A percentile compares a stretch with the other conserved stretches of the same genome.
phyloP scores from a whole-genome alignment of 2,113 vertebrate genomes.

The Seriola quinqueradiata region DNA sequence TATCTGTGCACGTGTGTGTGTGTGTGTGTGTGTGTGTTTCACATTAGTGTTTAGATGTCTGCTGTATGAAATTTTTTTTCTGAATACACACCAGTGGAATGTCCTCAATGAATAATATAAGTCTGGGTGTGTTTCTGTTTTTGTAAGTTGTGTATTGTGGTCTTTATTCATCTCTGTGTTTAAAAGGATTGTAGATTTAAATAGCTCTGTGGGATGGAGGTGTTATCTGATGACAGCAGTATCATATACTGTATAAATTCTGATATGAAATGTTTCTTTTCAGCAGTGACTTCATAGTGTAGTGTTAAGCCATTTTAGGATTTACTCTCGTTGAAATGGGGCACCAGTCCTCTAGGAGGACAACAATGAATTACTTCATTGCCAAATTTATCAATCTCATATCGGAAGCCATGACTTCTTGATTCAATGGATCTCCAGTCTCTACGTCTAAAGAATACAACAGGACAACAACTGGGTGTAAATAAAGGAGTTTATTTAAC shows the following conservation, averaged over 20 bases:
- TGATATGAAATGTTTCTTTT: too few species aligned
- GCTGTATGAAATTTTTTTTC: not conserved
- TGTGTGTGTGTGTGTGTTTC: conserved; percentile 1
- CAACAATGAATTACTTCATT: too few species aligned
- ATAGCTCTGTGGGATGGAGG: conserved; percentile 31
- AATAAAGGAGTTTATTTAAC: too few species aligned
- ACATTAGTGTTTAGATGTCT: not conserved
- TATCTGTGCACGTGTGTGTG: conserved; percentile 36
- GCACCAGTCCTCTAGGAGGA: too few species aligned
- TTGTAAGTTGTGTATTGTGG: conserved; percentile 29
- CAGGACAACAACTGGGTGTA: too few species aligned
- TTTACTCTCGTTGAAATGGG: too few species aligned
- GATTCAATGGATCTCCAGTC: too few species aligned
- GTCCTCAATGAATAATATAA: conserved; percentile 13
- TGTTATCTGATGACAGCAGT: not conserved
- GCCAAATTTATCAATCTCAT: too few species aligned
- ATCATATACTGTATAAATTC: not conserved
- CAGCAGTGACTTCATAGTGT: too few species aligned
- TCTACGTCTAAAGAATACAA: too few species aligned
- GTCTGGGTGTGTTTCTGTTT: conserved; percentile 49
- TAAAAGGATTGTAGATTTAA: not conserved
- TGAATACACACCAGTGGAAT: conserved; percentile 48
- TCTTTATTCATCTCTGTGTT: not conserved
- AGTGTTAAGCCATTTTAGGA: too few species aligned
- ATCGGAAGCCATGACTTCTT: too few species aligned